Evolutionary conservation across 2,888 invertebrate species (phyloP).

Genomic region (Oligia latruncula): DNA sequence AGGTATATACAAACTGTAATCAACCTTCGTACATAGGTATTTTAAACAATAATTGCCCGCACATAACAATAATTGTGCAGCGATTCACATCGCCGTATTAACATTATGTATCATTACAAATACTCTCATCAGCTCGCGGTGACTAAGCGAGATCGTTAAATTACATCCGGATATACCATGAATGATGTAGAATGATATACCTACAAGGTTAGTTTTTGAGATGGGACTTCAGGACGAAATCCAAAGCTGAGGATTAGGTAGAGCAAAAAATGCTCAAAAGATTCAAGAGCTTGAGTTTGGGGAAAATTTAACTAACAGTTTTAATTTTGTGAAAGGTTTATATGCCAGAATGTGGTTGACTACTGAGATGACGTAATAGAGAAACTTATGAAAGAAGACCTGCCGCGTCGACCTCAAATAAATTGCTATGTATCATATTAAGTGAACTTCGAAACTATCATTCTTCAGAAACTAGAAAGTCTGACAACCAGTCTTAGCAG

Average conservation of each 20-base stretch:
- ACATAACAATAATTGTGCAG: conserved; percentile 39
- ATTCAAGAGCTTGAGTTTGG: not conserved
- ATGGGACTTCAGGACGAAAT: not conserved
- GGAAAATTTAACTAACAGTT: not conserved
- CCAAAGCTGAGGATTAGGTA: not conserved
- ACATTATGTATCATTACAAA: conserved; percentile 57
- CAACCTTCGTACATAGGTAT: conserved; percentile 18
- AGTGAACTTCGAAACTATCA: not conserved
- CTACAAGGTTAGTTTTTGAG: conserved; percentile 1
- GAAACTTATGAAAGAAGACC: not conserved
- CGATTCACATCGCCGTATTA: conserved; percentile 38
- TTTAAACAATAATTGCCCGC: conserved; percentile 38
- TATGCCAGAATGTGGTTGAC: not conserved
- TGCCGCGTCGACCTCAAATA: not conserved
- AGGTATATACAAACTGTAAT: conserved; percentile 14
- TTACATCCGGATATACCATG: conserved; percentile 28
- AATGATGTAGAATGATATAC: not conserved
- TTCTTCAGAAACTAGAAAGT: too few relatives aligned
- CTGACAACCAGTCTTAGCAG: too few relatives aligned
- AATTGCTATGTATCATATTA: not conserved
- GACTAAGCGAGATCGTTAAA: conserved; percentile 36
- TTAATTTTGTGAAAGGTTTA: not conserved
- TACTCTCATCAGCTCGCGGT: conserved; percentile 39
- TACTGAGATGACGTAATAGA: not conserved
- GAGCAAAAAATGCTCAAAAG: not conserved